Evolutionary conservation across 2,797 vertebrate species (phyloP), one percentile per base, ranked within the genome.

Genomic region (Hemitrygon akajei): DNA sequence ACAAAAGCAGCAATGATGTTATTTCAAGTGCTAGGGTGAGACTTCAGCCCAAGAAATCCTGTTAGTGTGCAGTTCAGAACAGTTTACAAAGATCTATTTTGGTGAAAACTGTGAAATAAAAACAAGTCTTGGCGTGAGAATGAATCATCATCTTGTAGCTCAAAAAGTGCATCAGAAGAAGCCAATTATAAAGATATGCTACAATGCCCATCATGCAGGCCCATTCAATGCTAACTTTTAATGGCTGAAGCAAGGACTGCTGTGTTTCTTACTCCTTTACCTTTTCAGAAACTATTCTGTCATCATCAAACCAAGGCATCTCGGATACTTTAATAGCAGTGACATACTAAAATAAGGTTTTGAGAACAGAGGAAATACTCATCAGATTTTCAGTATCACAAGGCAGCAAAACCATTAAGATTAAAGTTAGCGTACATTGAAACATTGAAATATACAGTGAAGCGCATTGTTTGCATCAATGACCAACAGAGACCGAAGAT

Each of bases 301-400:
- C 95, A 96, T 96, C 97, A 95, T 97, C 96, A 69, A 89, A 87
- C 80, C 69, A 84, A 71, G 97, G 63, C 94, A 96, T 94, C 96
- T 97, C 97, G 58, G 96, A 97, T 94, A 95, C 95, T 95, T 96
- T 97, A 95, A 96, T 96, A 97, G 96, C 96, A 96, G 96, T 94
- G 95, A 96, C 96, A 96, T 96, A 97, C 97, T 97, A 96, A 97
- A 97, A 97, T 94, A 96, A 96, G 96, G 96, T 95, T 97, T 97
- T 96, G 96, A 96, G 96, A 97, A 92, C 58, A 58, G 27, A 27
- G 71, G 79, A 96, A 94, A 96, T 94, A 95, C 40, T 76, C 25
- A 96, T 97, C 95, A 97, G 96, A 95, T 30, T 93, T 93, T 56
- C 91, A 56, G 71, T 30, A 93, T 75, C 47, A 27, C 47, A 40